Evolutionary conservation across 2,797 vertebrate genomes (phyloP), one percentile per base, ranked within the genome.

Genomic region (Gymnodraco acuticeps): DNA sequence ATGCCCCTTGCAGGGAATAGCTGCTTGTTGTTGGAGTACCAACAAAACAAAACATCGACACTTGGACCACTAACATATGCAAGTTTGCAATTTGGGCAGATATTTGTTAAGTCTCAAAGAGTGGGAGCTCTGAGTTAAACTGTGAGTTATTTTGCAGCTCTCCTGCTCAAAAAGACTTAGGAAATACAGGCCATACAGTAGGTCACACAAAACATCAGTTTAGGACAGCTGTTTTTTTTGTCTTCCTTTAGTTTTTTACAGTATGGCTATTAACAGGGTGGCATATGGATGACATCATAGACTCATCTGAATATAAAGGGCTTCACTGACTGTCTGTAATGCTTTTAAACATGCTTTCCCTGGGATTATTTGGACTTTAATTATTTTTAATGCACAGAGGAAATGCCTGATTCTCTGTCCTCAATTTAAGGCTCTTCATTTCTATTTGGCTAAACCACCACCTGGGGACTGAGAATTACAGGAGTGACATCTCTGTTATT

Each of bases 41-140:
- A 81, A 81, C 75, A 63, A 38, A 75, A 79, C 71, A 62, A 73
- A 75, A 89, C 47, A 41, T 12, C 16, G 47, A 85, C 80, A 91
- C 82, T 88, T 43, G 55, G 83, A 92, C 81, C 80, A 86, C 87
- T 87, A 84, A 93, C 89, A n/a, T 93, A 94, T 92, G 92, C 93
- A 94, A 93, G 92, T 93, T 94, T 93, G 87, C 87, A 84, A 84
- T 83, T 72, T 70, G 77, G 68, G 64, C 23, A 10, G 63, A 60
- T 53, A 62, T 83, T 78, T 81, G 52, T 78, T 60, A 73, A 58
- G 64, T 67, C 71, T 82, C 38, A n/a, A 45, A 77, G 77, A 85
- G 64, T 23, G 48, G 74, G 59, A 75, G 79, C 73, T 72, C 38
- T 66, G 67, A 58, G 68, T 71, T 80, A 8, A 19, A 43, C 64